Evolutionary conservation across 1,140 invertebrate species (phyloP).

Genomic region (Leptestheria dahalacensis): DNA sequence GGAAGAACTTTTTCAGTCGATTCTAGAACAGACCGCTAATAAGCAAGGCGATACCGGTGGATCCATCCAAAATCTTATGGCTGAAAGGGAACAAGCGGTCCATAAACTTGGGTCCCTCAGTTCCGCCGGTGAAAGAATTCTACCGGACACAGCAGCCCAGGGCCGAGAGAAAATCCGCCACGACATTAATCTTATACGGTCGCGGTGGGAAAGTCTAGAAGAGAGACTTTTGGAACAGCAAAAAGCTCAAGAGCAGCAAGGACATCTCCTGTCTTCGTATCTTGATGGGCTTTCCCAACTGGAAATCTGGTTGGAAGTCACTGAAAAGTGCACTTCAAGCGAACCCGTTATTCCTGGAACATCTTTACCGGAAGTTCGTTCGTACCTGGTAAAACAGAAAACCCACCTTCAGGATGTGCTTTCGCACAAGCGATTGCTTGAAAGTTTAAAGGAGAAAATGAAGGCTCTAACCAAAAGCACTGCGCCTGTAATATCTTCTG

Average conservation of each 20-base stretch:
- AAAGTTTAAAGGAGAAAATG: slow-evolving; percentile 75
- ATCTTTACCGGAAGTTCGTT: slow-evolving; percentile 67
- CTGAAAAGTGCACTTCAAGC: slow-evolving; percentile 60
- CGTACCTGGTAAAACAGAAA: slow-evolving; percentile 37
- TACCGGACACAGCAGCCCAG: slow-evolving; percentile 74
- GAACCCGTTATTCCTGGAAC: slow-evolving; percentile 50
- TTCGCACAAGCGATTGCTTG: slow-evolving; percentile 75
- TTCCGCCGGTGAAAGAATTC: slow-evolving; percentile 63
- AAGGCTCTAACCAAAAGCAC: slow-evolving; percentile 43
- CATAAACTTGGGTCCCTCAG: slow-evolving; percentile 54
- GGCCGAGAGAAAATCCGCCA: slow-evolving; percentile 75
- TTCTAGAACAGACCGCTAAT: slow-evolving; percentile 22
- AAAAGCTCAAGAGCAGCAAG: slow-evolving; percentile 67
- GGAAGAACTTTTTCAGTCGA: slow-evolving; percentile 48
- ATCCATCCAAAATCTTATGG: slow-evolving; percentile 50
- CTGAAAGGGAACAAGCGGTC: slow-evolving; percentile 68
- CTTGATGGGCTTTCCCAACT: slow-evolving; percentile 71
- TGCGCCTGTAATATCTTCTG: slow-evolving; percentile 29
- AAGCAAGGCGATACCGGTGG: slow-evolving; percentile 25
- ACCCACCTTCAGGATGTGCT: slow-evolving; percentile 72
- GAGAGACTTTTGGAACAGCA: slow-evolving; percentile 63
- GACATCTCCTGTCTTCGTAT: slow-evolving; percentile 65
- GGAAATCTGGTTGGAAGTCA: slow-evolving; percentile 66
- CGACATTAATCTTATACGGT: slow-evolving; percentile 56
- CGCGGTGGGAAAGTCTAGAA: slow-evolving; percentile 69